Base-by-base conservation (phyloP, 1,140 invertebrate species). In the Camponotus vicinus region DNA sequence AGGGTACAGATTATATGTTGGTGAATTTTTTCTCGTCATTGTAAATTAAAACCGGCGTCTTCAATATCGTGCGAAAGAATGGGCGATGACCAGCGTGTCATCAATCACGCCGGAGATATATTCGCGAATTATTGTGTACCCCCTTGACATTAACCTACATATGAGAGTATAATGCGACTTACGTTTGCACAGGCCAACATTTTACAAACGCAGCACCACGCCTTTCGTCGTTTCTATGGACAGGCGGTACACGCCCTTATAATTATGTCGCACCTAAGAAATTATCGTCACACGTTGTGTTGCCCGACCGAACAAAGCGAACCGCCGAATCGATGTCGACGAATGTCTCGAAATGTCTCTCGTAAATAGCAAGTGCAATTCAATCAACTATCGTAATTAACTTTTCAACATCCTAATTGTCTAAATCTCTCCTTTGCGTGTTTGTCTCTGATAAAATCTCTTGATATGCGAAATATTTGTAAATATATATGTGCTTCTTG, bases 121-220 rank as follows among this genome's bases (percentile, higher is more conserved):
- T 88, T 90, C 77, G 71, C 88, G 55, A 52, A 71, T 87, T 90
- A 89, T 92, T 90, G 91, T 89, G 91, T 90, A 90, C 92, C 91
- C 92, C 92, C 87, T 91, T 93, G 91, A 90, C 91, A 92, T 94
- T 93, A 94, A 90, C 93, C 93, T 93, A 93, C 88, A 93, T 93
- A 90, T 59, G 55, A 59, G 86, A 45, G 77, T 67, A 76, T 88
- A 90, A 86, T 88, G 77, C 70, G 79, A 64, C 61, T 89, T 63
- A 73, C 66, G 67, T 21, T 57, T 49, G 66, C 40, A n/a, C 49
- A 49, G 77, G n/a, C 57, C 55, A 63, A 37, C 88, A 79, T 86
- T 88, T 90, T 82, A 78, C 71, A 73, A 88, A 88, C 73, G 66
- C 73, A 82, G 1, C 52, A 84, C 82, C 89, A 90, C 88, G 89